Evolutionary conservation across 2,888 invertebrate genomes (phyloP).

Genomic region (Colletes collaris): DNA sequence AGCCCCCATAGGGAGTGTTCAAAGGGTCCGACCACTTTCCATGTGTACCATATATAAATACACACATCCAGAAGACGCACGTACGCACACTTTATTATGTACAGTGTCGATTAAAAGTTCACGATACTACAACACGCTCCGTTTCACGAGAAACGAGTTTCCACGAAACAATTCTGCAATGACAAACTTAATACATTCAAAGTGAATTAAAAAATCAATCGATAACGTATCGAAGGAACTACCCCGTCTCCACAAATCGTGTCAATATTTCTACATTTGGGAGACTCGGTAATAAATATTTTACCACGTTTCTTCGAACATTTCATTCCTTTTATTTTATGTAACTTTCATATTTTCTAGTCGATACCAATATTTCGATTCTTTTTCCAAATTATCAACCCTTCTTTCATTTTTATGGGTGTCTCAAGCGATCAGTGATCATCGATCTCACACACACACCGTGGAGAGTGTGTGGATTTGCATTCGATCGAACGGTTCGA

Average conservation of each 20-base stretch:
- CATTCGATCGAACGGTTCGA: not conserved
- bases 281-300: too few relatives aligned
- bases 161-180: not conserved
- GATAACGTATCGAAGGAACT: not conserved
- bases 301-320: too few relatives aligned
- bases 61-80: slow-evolving; percentile 40
- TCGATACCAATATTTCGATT: too few relatives aligned
- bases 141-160: not conserved
- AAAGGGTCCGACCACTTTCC: slow-evolving; percentile 71
- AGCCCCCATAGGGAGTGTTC: slow-evolving; percentile 77
- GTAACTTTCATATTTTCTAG: too few relatives aligned
- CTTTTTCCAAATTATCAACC: too few relatives aligned
- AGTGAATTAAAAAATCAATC: not conserved
- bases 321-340: too few relatives aligned
- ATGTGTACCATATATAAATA: slow-evolving; percentile 53
- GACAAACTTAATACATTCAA: not conserved
- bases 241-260: too few relatives aligned
- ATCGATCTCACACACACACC: too few relatives aligned
- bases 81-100: slow-evolving; percentile 47
- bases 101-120: slow-evolving; percentile 44
- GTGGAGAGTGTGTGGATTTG: too few relatives aligned
- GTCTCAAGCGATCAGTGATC: too few relatives aligned
- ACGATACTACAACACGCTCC: not conserved
- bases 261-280: too few relatives aligned
- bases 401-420: too few relatives aligned